Conservation (phyloP, 2,888 invertebrate species). For the Noctua pronuba region DNA sequence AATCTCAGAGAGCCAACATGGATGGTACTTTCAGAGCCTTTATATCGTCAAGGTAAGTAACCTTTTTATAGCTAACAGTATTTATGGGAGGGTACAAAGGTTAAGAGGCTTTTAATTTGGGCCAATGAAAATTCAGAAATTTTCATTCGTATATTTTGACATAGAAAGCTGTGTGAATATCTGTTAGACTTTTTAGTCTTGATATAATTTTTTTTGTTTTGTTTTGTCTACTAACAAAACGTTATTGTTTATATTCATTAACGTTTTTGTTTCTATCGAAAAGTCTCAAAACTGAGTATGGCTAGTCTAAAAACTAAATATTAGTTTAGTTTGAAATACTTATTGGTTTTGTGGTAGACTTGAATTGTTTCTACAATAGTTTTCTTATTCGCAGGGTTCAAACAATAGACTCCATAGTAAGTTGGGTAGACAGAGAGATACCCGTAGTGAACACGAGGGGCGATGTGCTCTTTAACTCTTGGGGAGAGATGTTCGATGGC, state of each 20-base stretch:
- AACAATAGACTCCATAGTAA: slow-evolving; percentile 98
- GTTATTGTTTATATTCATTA: not conserved
- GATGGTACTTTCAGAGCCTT: slow-evolving; percentile 97
- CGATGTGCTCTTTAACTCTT: slow-evolving; percentile 98
- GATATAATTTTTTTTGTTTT: not conserved
- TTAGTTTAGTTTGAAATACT: not conserved
- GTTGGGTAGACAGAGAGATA: slow-evolving; percentile 95
- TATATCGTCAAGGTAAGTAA: slow-evolving; percentile 94
- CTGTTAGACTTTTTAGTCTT: not conserved
- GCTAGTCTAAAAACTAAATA: too few species aligned
- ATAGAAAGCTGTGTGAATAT: not conserved
- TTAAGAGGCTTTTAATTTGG: slow-evolving; percentile 1
- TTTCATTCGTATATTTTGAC: not conserved
- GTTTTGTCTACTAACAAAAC: too few species aligned
- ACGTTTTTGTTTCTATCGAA: not conserved
- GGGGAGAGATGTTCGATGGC: slow-evolving; percentile 97
- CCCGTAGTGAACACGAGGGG: slow-evolving; percentile 97
- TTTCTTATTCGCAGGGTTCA: slow-evolving; percentile 91
- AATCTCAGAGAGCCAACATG: slow-evolving; percentile 96
- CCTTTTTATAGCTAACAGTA: slow-evolving; percentile 8
- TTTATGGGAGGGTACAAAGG: slow-evolving; percentile 2
- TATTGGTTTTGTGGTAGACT: not conserved
- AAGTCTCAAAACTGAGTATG: not conserved
- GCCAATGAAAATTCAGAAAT: not conserved
- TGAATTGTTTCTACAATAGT: not conserved